A percentile compares a stretch with the other conserved stretches of the same genome.
These are phyloP conservation scores for Halcyon leucocephala DNA, from an alignment of 2,797 vertebrate genomes.

Conservation along the genomic window DNA sequence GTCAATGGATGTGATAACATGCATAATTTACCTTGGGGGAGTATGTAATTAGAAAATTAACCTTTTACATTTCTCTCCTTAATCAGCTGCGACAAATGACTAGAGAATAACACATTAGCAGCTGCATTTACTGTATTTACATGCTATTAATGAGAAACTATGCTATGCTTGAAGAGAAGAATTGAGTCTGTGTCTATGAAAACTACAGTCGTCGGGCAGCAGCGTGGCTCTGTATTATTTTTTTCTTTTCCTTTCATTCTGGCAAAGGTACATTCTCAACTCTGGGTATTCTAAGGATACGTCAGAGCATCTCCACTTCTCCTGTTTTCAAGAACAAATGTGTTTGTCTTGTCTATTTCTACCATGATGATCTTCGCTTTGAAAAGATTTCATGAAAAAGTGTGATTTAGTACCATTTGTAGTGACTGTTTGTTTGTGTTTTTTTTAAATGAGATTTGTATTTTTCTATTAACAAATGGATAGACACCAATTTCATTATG, in stretches of 20 bases:
- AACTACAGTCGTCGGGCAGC: not conserved
- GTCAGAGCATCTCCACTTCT: not conserved
- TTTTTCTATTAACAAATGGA: not conserved
- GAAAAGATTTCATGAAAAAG: not conserved
- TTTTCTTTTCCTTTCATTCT: not conserved
- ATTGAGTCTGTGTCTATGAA: not conserved
- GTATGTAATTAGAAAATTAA: conserved; percentile 79
- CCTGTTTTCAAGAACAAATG: not conserved
- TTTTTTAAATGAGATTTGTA: not conserved
- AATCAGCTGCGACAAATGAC: conserved; percentile 69
- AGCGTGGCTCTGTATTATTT: not conserved
- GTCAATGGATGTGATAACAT: conserved; percentile 57
- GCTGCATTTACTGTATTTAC: conserved; percentile 41
- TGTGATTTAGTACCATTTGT: not conserved
- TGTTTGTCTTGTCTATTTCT: not conserved
- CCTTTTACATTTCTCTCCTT: conserved; percentile 70
- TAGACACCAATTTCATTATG: not conserved
- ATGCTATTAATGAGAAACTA: conserved; percentile 33
- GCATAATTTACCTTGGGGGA: conserved; percentile 67
- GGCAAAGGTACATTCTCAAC: not conserved
- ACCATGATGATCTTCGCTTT: not conserved
- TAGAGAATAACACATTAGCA: conserved; percentile 59
- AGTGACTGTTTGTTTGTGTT: not conserved
- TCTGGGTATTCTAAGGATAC: not conserved
- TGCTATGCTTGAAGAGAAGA: not conserved